Evolutionary conservation across 1,140 invertebrate species (phyloP), one percentile per base, ranked within the genome.

Genomic region (Delia radicum): DNA sequence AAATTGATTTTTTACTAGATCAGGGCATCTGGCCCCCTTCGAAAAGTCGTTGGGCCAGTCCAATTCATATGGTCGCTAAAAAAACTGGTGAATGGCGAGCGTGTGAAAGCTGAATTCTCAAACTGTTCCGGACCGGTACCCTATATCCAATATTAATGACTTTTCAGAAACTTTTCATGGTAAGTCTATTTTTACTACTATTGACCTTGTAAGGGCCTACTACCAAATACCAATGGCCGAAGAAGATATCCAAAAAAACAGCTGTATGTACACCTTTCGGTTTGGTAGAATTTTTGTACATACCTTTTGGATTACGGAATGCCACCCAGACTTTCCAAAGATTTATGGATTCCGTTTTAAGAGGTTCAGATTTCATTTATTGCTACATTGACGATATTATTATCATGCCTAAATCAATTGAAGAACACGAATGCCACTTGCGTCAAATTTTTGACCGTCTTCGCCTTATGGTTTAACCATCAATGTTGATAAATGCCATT

Each of bases 401-500:
- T n/a, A 37, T 71, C 5, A 71, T 71, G 67, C 37, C 67, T 3
- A 29, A 71, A n/a, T 71, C 67, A 3, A 26, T 5, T 18, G 10
- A 37, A 42, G 24, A 71, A 18, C 67, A 71, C 37, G 6, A 33
- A 3, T 10, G 28, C 18, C 67, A 71, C 28, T 28, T 71, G 28
- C n/a, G 33, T 18, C 4, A 8, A 71, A 27, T 67, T 27, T 27
- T 28, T 27, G 27, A 67, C 6, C 21, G 21, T 28, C 26, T 28
- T 10, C 26, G 26, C 5, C 26, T 24, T 73, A 77, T 63, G 76
- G 78, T 0, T 12, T 84, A 1, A 29, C 73, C 0, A 75, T 81
- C 0, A 85, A 85, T 71, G 13, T 77, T 1, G 48, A 28, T 1
- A 87, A 87, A 76, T 86, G 81, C 73, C 65, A 67, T 13, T 82